A percentile compares a stretch with the other conserved stretches of the same genome.
These are phyloP conservation scores for Anodontia alba DNA, from an alignment of 2,888 invertebrate genomes.

Conservation along the genomic window DNA sequence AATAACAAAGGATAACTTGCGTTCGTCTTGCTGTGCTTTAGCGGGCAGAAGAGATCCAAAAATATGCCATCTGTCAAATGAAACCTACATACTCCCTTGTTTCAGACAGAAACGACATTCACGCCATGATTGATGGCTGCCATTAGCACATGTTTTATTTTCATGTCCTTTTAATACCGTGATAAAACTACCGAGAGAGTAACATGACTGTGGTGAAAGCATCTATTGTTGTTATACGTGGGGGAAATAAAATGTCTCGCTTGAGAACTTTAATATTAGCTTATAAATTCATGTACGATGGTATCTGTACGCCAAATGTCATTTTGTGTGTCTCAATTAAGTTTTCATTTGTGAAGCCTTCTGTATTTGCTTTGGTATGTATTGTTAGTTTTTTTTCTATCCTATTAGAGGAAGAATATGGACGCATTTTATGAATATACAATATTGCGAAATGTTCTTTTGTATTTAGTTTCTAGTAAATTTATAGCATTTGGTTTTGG, in stretches of 20 bases:
- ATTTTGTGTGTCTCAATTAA: constrained; percentile 49
- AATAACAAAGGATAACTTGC: constrained; percentile 1
- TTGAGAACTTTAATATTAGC: constrained; percentile 44
- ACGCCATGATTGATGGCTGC: not conserved
- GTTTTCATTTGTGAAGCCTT: not conserved
- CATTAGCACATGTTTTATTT: constrained; percentile 18
- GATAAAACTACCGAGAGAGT: constrained; percentile 1
- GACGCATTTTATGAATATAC: not conserved
- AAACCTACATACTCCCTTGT: constrained; percentile 17
- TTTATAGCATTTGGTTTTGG: too few relatives aligned
- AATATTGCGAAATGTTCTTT: not conserved
- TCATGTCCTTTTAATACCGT: constrained; percentile 14
- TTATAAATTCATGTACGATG: constrained; percentile 58
- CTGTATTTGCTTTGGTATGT: not conserved
- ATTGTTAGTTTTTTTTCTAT: not conserved
- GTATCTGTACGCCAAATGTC: constrained; percentile 51
- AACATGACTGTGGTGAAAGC: constrained; percentile 24
- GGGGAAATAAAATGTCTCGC: constrained; percentile 50
- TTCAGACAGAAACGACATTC: constrained; percentile 11
- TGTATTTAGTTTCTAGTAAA: too few relatives aligned
- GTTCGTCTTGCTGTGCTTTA: not conserved
- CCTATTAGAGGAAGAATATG: not conserved
- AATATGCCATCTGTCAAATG: constrained; percentile 31
- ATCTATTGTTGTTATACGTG: constrained; percentile 34
- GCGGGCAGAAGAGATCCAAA: not conserved